Evolutionary conservation across 2,888 invertebrate species (phyloP).

Genomic region (Cheilosia vulpina): DNA sequence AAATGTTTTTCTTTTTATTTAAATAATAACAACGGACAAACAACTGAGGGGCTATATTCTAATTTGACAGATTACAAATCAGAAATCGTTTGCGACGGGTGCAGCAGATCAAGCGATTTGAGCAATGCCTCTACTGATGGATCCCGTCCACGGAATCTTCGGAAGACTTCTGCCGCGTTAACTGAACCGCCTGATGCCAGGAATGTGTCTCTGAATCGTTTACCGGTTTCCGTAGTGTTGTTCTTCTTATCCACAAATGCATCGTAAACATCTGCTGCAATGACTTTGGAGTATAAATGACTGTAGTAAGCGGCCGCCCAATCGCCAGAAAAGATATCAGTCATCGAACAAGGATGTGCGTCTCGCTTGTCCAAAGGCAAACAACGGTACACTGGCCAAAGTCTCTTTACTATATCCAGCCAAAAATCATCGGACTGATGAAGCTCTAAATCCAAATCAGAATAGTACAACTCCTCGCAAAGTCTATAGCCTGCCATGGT

Average conservation of each 20-base stretch:
- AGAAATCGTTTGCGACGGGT: constrained; percentile 80
- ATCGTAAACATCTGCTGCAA: constrained; percentile 95
- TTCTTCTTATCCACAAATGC: constrained; percentile 87
- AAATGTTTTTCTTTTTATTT: constrained; percentile 12
- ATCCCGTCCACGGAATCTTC: constrained; percentile 95
- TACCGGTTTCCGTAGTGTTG: constrained; percentile 85
- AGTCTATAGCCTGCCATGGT: constrained; percentile 92
- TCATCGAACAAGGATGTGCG: constrained; percentile 93
- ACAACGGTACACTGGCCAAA: constrained; percentile 93
- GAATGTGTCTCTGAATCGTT: constrained; percentile 92
- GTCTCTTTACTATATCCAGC: constrained; percentile 89
- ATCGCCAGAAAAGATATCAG: constrained; percentile 91
- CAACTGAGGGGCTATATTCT: constrained; percentile 1
- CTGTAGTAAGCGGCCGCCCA: constrained; percentile 95
- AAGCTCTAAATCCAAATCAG: constrained; percentile 92
- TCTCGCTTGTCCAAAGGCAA: constrained; percentile 91
- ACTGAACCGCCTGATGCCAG: constrained; percentile 92
- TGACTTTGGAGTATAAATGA: constrained; percentile 92
- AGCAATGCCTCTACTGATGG: constrained; percentile 93
- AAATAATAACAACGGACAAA: constrained; percentile 37
- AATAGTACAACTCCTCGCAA: constrained; percentile 91
- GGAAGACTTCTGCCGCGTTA: constrained; percentile 93
- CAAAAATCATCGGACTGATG: constrained; percentile 92
- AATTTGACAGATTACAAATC: constrained; percentile 73
- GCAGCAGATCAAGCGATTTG: constrained; percentile 81